Conservation (phyloP, 2,113 vertebrate genomes). For the Toxotes jaculatrix region DNA sequence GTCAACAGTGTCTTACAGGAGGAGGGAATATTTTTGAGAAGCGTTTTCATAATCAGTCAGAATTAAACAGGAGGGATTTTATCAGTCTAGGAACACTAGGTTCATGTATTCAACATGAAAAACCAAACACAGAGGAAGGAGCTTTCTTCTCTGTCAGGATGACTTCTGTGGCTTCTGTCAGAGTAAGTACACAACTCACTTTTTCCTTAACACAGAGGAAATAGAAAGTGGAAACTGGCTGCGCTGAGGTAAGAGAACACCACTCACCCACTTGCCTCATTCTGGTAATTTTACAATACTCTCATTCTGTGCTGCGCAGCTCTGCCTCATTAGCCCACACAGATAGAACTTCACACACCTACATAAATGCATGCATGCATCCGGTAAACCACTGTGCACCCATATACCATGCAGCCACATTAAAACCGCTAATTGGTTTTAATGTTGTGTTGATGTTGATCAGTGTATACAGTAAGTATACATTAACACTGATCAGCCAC, state of each 20-base stretch:
- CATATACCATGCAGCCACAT: too few species aligned
- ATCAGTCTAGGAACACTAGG: neutral
- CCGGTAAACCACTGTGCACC: neutral
- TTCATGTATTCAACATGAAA: neutral
- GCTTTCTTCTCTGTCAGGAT: neutral
- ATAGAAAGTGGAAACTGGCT: neutral
- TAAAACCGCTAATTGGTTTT: too few species aligned
- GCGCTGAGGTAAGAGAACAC: constrained; percentile 2
- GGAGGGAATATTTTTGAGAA: neutral
- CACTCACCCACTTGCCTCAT: neutral
- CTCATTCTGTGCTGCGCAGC: neutral
- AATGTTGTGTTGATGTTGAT: too few species aligned
- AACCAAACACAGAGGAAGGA: neutral
- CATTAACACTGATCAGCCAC: too few species aligned
- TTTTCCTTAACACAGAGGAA: neutral
- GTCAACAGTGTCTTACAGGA: neutral
- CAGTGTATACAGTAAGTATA: too few species aligned
- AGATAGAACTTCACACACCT: neutral
- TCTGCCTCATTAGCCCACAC: constrained; percentile 6
- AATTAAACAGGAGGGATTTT: neutral
- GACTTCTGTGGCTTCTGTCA: neutral
- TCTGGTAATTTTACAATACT: constrained; percentile 8
- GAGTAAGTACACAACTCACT: neutral
- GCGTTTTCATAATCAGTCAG: neutral
- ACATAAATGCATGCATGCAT: neutral